Base-by-base conservation (phyloP, 2,888 invertebrate genomes). In the Rotaria magnacalcarata region DNA sequence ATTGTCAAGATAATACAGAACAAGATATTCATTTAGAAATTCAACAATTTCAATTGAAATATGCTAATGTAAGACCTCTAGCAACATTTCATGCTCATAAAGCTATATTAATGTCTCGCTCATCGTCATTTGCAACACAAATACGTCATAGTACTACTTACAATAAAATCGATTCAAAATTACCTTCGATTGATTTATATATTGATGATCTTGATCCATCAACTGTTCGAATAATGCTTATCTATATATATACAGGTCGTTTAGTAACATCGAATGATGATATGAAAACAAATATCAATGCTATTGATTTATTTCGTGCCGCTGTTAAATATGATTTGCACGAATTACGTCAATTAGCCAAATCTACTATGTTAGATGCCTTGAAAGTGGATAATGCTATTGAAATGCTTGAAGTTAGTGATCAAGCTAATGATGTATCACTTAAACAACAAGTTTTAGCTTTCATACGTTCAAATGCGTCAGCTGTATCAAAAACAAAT, bases 401-500 rank as follows among this genome's bases (percentile, higher is more conserved):
- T 80, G 80, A 80, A 80, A 80, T 80, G 80, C 47, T 80, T n/a
- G 80, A 80, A 80, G 80, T 80, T 43, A 47, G 47, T 47, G 80
- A 80, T 47, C 47, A 80, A 21, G 80, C 80, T 14, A 80, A 80
- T 80, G 80, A 80, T 80, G 4, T 8, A 24, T 24, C 43, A 80
- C 47, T 80, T 24, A 80, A 80, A 80, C 80, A 80, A 80, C 80
- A 80, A 80, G 80, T 80, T 47, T 80, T 80, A 80, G 43, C 80
- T n/a, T 80, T 47, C 47, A 80, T 80, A 24, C 80, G 80, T n/a
- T 80, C 80, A 21, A 80, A 80, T 47, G 80, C 80, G 10, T 43
- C 47, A 47, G 80, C 80, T n/a, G 80, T 80, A 47, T 80, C 80
- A n/a, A 80, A 80, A 47, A 80, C 80, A 24, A 47, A 80, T 47